Conservation (phyloP, 2,888 invertebrate genomes). For the Bombylius discolor region DNA sequence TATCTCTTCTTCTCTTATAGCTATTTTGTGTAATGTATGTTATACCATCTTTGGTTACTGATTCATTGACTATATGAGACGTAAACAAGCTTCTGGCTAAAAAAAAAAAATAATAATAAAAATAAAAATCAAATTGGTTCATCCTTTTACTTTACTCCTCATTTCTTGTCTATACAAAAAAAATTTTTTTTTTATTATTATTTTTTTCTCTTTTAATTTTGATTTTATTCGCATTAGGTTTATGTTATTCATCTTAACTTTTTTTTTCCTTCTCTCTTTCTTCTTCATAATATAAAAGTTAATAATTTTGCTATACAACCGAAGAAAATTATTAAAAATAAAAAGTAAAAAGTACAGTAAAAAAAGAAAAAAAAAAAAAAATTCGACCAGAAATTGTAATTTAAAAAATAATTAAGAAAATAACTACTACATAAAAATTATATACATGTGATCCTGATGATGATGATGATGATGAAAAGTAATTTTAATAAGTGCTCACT, state of each 20-base stretch:
- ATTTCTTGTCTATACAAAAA: background rate
- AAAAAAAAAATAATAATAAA: background rate
- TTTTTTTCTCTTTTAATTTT: background rate
- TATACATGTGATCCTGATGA: background rate
- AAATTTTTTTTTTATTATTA: background rate
- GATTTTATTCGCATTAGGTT: too few species aligned
- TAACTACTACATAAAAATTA: background rate
- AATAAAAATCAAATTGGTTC: background rate
- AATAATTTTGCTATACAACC: too few species aligned
- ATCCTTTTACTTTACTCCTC: background rate
- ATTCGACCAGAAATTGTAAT: background rate
- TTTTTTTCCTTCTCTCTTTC: background rate
- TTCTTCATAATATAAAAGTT: too few species aligned
- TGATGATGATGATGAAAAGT: slow-evolving; percentile 4
- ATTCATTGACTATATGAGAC: slow-evolving; percentile 5
- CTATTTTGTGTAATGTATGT: background rate
- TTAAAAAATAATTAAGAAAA: background rate
- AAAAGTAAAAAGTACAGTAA: too few species aligned
- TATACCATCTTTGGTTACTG: slow-evolving; percentile 4
- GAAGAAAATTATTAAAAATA: too few species aligned
- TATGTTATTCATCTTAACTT: background rate
- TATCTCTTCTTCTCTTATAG: slow-evolving; percentile 5
- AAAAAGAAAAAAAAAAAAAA: too few species aligned
- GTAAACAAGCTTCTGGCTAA: slow-evolving; percentile 8
- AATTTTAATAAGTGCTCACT: slow-evolving; percentile 8